Evolutionary conservation across 2,113 vertebrate species (phyloP).

Genomic region (Artemisiospiza belli): DNA sequence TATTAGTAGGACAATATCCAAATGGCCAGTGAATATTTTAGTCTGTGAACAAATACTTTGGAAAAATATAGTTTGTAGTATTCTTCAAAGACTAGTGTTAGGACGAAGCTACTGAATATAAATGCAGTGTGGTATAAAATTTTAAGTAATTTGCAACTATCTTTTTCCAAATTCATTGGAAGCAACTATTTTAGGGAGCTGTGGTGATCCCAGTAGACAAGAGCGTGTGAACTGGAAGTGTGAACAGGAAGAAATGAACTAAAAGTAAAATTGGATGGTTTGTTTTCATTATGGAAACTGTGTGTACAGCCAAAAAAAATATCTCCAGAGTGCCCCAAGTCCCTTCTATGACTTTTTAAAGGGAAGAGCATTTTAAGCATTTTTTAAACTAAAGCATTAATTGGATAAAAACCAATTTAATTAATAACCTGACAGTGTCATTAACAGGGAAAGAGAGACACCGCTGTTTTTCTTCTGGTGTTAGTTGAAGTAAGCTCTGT

Average conservation of each 20-base stretch:
- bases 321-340: background rate
- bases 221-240: background rate
- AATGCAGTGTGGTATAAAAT: background rate
- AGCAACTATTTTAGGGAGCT: background rate
- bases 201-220: background rate
- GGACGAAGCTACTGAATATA: background rate
- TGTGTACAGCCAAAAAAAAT: background rate
- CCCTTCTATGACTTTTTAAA: background rate
- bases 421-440: background rate
- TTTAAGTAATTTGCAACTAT: background rate
- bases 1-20: background rate
- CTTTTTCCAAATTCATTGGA: background rate
- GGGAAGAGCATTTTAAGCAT: background rate
- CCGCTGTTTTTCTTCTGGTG: background rate
- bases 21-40: background rate
- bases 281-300: background rate
- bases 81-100: background rate
- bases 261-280: background rate
- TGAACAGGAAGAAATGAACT: background rate
- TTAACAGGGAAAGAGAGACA: background rate
- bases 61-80: background rate
- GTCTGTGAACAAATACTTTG: background rate
- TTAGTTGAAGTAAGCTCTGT: background rate
- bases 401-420: background rate
- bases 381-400: background rate